Base-by-base conservation (phyloP, 2,888 invertebrate genomes). In the Athalia cordata region DNA sequence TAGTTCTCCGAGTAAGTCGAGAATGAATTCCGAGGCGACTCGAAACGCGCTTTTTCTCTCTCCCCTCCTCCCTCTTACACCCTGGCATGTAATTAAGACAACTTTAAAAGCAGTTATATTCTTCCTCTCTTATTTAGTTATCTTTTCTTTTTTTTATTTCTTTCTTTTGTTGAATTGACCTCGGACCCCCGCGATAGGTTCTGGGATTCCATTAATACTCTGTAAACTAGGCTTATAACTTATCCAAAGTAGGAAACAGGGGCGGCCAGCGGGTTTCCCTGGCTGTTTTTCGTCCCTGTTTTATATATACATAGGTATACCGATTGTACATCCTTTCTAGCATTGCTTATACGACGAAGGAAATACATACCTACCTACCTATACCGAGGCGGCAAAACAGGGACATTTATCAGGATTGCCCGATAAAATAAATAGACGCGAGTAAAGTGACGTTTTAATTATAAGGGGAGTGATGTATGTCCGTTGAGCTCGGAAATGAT, bases 401-500 rank as follows among this genome's bases (percentile, higher is more conserved):
- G 74, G 80, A 81, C 85, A 86, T 87, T 87, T 84, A 85, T 86
- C 86, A 87, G 84, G 82, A 85, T 85, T 81, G 79, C 81, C 84
- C 83, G 83, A 85, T 84, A 81, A 85, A 82, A 83, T 82, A 83
- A 85, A 86, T 83, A 83, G 83, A 81, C 79, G 74, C 75, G 76
- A 77, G 78, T 76, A 79, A 79, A 82, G 76, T 82, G 82, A 82
- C 81, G 79, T 80, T 85, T 85, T 84, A 85, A 85, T 84, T 84
- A 83, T 78, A 79, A 81, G 79, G 79, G 78, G 45, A 64, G 66
- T 74, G 81, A 84, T 78, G 77, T 80, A 75, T 80, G 80, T 77
- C 77, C 70, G 72, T 72, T 72, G 43, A 47, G 72, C 59, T 72
- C 59, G 72, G 72, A 72, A 72, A 72, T 72, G 72, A 72, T 72